These are phyloP conservation scores for Dascillus cervinus DNA, from an alignment of 2,888 invertebrate genomes.

Conservation along the genomic window DNA sequence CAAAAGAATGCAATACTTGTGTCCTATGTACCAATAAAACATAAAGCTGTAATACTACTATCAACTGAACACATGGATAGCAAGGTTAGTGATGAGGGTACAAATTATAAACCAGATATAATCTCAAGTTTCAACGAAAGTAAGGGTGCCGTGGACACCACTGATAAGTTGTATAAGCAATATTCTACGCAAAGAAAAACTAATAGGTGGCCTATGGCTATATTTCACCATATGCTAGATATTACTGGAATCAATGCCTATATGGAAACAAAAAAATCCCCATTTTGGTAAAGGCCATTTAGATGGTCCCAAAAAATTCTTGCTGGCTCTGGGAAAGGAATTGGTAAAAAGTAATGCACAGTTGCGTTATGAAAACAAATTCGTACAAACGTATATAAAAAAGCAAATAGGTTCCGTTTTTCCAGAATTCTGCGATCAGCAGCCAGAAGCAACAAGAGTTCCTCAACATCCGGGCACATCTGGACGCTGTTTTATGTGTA, in stretches of 20 bases:
- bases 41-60: conserved; percentile 10
- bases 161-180: conserved; percentile 17
- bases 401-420: not conserved
- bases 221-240: conserved; percentile 18
- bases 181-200: conserved; percentile 13
- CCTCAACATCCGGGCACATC: no score
- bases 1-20: conserved; percentile 11
- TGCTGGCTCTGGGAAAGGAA: conserved; percentile 14
- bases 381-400: not conserved
- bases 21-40: conserved; percentile 14
- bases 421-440: not conserved
- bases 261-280: conserved; percentile 13
- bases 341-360: conserved; percentile 6
- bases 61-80: conserved; percentile 13
- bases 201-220: conserved; percentile 20
- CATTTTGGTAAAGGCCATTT: conserved; percentile 7
- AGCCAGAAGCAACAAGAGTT: not conserved
- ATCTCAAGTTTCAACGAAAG: conserved; percentile 20
- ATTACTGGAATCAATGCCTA: conserved; percentile 14
- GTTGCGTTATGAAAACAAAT: conserved; percentile 9
- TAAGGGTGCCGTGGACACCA: conserved; percentile 18
- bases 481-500: not conserved
- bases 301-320: conserved; percentile 14
- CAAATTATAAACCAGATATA: conserved; percentile 16
- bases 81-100: conserved; percentile 12